Conservation (phyloP, 2,113 vertebrate genomes). For the Nothobranchius kuhntae region DNA sequence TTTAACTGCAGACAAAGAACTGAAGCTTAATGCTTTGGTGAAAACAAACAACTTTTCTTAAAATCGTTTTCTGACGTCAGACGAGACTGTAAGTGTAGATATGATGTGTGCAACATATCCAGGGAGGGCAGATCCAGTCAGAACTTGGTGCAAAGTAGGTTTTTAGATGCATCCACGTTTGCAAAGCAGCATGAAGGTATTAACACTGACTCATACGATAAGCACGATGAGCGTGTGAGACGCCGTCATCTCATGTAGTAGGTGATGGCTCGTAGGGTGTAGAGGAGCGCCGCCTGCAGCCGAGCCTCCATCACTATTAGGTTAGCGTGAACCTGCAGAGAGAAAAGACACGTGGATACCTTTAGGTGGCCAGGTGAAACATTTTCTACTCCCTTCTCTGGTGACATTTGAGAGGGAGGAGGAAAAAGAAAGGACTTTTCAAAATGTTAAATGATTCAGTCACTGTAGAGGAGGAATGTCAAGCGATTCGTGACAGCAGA, state of each 20-base stretch:
- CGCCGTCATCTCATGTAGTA: slow-evolving; percentile 78
- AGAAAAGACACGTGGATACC: slow-evolving; percentile 10
- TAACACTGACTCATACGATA: slow-evolving; percentile 65
- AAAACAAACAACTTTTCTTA: slow-evolving; percentile 11
- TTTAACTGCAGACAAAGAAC: slow-evolving; percentile 13
- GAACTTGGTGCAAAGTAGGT: slow-evolving; percentile 66
- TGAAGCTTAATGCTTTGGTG: slow-evolving; percentile 1
- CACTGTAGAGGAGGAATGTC: slow-evolving; percentile 28
- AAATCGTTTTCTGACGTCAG: slow-evolving; percentile 10
- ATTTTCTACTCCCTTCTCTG: slow-evolving; percentile 16
- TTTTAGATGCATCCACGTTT: slow-evolving; percentile 41
- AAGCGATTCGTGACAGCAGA: slow-evolving; percentile 29
- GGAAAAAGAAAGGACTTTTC: neutral
- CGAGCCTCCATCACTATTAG: slow-evolving; percentile 92
- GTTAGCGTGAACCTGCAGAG: slow-evolving; percentile 89
- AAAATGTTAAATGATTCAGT: slow-evolving; percentile 40
- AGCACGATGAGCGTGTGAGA: slow-evolving; percentile 50
- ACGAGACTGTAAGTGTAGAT: neutral
- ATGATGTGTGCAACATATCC: slow-evolving; percentile 36
- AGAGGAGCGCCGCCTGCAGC: slow-evolving; percentile 92
- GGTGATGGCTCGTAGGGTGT: slow-evolving; percentile 87
- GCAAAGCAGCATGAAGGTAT: slow-evolving; percentile 58
- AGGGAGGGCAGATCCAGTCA: slow-evolving; percentile 24
- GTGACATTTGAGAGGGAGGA: slow-evolving; percentile 27
- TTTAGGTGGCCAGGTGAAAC: slow-evolving; percentile 20